Evolutionary conservation across 2,888 invertebrate genomes (phyloP), one percentile per base, ranked within the genome.

Genomic region (Formica aserva): DNA sequence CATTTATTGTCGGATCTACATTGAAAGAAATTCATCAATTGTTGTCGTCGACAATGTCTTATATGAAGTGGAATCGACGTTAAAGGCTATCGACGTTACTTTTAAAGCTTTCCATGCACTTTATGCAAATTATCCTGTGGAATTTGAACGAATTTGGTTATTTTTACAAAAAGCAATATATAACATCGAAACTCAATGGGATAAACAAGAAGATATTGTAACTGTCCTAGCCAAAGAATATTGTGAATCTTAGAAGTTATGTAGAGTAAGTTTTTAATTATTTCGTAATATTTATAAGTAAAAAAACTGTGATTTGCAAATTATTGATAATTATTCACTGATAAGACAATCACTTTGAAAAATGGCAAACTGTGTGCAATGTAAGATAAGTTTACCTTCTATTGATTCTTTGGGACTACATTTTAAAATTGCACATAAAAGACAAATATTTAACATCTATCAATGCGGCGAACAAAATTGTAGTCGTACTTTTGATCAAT

Each of bases 51-150:
- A 63, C 3, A 18, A 66, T 45, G 3, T 8, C 22, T 66, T 66
- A 8, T 66, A 45, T 22, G 41, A 66, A 45, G 13, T 66, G 0
- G 41, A 66, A 66, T 41, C 22, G 66, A 41, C 8, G 15, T 66
- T 26, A 66, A 22, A 22, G 22, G 22, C 22, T 22, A 66, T 41
- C 22, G 66, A 41, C 8, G 15, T 66, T 26, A 66, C 41, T 1
- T 66, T 66, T 45, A 41, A 66, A 66, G 41, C 41, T 66, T 45
- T 66, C 3, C n/a, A 45, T 66, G 41, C 66, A 41, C 41, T 66
- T 13, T 22, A 66, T 15, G 22, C 66, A 26, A 66, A 1, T 41
- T 41, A 66, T 45, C 26, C 41, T 6, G 5, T 15, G 2, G 66
- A 41, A 66, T 26, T 15, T 8, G 66, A 66, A 45, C 41, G 41